Conservation (phyloP, 23 tunicate species). For the Styela plicata region DNA sequence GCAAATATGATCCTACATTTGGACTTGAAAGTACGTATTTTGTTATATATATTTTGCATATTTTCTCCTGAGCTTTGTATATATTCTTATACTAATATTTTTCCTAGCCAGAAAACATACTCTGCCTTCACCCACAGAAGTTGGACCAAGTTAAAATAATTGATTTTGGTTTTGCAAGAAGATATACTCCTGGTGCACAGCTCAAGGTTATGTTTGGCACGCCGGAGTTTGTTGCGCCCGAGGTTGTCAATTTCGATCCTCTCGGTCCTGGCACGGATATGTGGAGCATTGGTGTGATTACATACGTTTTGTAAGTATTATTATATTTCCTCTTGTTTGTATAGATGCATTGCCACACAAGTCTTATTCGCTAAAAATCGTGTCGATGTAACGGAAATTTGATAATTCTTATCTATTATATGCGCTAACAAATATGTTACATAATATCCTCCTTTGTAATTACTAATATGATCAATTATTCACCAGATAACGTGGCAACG, state of each 20-base stretch:
- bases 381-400: background rate
- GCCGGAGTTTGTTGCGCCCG: constrained; percentile 99
- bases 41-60: too few relatives aligned
- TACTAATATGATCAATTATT: too few relatives aligned
- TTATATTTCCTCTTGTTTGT: too few relatives aligned
- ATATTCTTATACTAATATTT: too few relatives aligned
- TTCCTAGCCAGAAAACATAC: constrained; percentile 87
- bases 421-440: too few relatives aligned
- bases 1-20: constrained; percentile 62
- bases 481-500: too few relatives aligned
- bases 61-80: too few relatives aligned
- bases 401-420: too few relatives aligned
- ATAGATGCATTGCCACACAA: too few relatives aligned
- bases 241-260: constrained; percentile 93
- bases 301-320: constrained; percentile 85
- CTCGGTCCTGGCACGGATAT: constrained; percentile 94
- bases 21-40: constrained; percentile 69
- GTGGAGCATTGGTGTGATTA: constrained; percentile 97
- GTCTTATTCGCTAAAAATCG: background rate
- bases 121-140: constrained; percentile 58
- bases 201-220: constrained; percentile 96
- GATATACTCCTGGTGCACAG: constrained; percentile 52
- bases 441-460: too few relatives aligned
- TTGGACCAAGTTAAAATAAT: constrained; percentile 73
- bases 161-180: constrained; percentile 86